These are phyloP conservation scores for Ariopsis seemanni DNA, from an alignment of 2,113 vertebrate genomes.

Conservation along the genomic window DNA sequence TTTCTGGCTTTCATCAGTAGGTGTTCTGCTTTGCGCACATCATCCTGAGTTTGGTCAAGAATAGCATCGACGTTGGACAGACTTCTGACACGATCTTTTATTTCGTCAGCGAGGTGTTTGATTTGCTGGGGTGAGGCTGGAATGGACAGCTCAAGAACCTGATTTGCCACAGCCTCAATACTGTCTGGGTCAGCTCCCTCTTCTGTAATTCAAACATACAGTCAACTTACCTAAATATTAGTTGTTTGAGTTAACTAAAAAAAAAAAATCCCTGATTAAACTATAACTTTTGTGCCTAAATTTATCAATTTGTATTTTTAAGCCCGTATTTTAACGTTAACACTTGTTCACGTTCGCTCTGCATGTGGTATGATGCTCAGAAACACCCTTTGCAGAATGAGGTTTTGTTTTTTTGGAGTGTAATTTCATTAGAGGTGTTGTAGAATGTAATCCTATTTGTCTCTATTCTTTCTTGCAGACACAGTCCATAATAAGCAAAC, in stretches of 20 bases:
- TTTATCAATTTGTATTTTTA: not conserved
- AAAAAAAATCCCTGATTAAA: not conserved
- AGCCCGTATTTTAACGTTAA: not conserved
- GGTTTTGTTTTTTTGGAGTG: not conserved
- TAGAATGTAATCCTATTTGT: not conserved
- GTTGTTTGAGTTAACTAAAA: not conserved
- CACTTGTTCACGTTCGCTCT: not conserved
- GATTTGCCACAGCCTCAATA: conserved; percentile 88
- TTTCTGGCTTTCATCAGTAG: conserved; percentile 86
- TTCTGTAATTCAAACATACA: conserved; percentile 71
- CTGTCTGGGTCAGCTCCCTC: conserved; percentile 95
- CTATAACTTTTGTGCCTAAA: not conserved
- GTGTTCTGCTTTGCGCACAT: conserved; percentile 82
- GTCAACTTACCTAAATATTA: not conserved
- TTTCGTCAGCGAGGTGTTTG: conserved; percentile 83
- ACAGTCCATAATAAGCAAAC: not conserved
- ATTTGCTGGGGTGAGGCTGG: conserved; percentile 90
- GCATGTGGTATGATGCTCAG: not conserved
- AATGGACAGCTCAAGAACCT: conserved; percentile 89
- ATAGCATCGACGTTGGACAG: conserved; percentile 91
- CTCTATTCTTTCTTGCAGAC: not conserved
- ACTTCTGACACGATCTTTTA: conserved; percentile 87
- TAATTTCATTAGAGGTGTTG: not conserved
- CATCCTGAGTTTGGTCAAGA: conserved; percentile 82
- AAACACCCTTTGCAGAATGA: not conserved